A percentile compares a stretch with the other conserved stretches of the same genome.
phyloP scores from a whole-genome alignment of 1,140 invertebrate species.

The Amphibalanus amphitrite region DNA sequence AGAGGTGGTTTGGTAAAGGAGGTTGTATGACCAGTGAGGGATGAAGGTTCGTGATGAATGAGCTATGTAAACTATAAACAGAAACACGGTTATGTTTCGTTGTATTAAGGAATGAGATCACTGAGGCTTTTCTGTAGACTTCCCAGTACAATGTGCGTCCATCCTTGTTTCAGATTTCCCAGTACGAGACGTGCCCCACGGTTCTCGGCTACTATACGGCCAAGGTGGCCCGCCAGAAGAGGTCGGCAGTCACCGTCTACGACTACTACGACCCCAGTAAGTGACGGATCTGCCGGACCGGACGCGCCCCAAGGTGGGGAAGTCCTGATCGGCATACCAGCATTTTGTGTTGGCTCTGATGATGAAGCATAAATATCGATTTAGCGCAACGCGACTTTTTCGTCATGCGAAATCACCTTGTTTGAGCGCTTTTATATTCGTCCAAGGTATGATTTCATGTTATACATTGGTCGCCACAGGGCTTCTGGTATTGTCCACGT shows the following conservation, averaged over 20 bases:
- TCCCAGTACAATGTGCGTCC: no score
- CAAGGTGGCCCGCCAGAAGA: conserved; percentile 67
- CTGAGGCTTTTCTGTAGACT: no score
- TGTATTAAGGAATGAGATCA: no score
- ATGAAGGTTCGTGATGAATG: no score
- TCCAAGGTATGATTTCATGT: no score
- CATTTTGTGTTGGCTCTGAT: conserved; percentile 8
- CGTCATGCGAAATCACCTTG: not conserved
- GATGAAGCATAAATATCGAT: not conserved
- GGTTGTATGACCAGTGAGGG: no score
- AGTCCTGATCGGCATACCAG: no score
- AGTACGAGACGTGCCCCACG: conserved; percentile 57
- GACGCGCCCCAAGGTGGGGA: not conserved
- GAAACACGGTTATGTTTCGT: no score
- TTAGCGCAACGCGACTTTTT: not conserved
- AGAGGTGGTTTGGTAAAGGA: no score
- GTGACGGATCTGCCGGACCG: conserved; percentile 19
- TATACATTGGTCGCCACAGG: not conserved
- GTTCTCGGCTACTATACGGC: conserved; percentile 66
- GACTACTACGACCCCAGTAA: conserved; percentile 84
- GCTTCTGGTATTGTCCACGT: conserved; percentile 3
- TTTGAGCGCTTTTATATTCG: not conserved
- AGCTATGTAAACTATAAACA: no score
- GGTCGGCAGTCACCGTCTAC: conserved; percentile 65
- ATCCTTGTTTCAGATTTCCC: conserved; percentile 40